phyloP scores from a whole-genome alignment of 2,888 invertebrate genomes.

The Perithous albicinctus region DNA sequence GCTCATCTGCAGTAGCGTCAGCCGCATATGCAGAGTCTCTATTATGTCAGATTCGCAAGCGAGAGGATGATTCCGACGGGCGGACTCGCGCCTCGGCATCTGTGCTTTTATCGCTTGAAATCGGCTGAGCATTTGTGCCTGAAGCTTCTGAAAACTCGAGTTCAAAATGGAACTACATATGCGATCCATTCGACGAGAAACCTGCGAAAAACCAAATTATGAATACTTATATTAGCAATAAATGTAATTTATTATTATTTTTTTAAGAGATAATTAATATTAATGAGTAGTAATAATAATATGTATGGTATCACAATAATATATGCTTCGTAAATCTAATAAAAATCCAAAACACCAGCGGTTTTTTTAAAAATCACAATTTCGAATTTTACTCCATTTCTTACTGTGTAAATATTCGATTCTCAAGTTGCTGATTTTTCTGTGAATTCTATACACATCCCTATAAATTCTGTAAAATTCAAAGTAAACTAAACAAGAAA shows the following conservation, averaged over 20 bases:
- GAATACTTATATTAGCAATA: neutral
- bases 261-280: neutral
- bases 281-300: too few species aligned
- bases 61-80: constrained; percentile 94
- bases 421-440: too few species aligned
- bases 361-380: too few species aligned
- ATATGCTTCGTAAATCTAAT: too few species aligned
- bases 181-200: constrained; percentile 92
- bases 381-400: too few species aligned
- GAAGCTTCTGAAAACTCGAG: constrained; percentile 93
- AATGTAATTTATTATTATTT: neutral
- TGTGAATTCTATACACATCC: too few species aligned
- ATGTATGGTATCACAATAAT: too few species aligned
- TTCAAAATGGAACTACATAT: constrained; percentile 93
- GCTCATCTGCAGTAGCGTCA: constrained; percentile 96
- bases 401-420: too few species aligned
- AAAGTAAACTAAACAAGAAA: too few species aligned
- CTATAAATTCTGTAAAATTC: too few species aligned
- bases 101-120: constrained; percentile 95
- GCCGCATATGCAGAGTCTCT: constrained; percentile 96
- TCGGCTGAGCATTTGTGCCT: constrained; percentile 93
- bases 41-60: constrained; percentile 97
- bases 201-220: constrained; percentile 86
- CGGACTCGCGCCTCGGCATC: constrained; percentile 96
- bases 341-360: too few species aligned